A percentile compares a stretch with the other conserved stretches of the same genome.
Conservation (phyloP, 2,113 vertebrate species). For the Barnardius zonarius region DNA sequence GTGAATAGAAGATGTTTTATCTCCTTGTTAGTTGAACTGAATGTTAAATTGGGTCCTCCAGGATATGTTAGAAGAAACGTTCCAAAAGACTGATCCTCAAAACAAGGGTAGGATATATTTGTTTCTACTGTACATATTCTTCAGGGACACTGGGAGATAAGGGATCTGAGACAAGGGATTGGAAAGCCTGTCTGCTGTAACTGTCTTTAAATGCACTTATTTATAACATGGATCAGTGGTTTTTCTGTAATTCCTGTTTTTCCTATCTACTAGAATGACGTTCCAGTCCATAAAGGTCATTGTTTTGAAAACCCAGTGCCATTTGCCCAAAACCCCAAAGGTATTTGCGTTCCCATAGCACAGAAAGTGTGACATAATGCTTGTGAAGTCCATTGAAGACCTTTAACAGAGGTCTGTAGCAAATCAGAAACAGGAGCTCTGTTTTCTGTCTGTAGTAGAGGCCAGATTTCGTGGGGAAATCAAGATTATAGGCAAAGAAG, state of each 20-base stretch:
- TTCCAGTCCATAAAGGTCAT: neutral
- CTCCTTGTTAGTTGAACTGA: neutral
- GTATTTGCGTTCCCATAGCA: neutral
- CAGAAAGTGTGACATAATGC: neutral
- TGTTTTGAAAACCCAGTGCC: conserved; percentile 9
- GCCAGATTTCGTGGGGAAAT: neutral
- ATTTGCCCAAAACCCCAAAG: neutral
- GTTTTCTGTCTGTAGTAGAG: neutral
- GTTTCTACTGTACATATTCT: neutral
- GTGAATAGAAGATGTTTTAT: neutral
- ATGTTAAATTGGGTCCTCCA: neutral
- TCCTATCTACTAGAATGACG: neutral
- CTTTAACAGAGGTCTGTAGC: neutral
- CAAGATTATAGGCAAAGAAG: neutral
- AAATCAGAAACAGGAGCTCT: neutral
- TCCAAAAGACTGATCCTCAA: neutral
- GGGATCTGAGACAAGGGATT: neutral
- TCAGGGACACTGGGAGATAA: neutral
- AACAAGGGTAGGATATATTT: neutral
- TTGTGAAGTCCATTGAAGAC: neutral
- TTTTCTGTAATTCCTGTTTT: neutral
- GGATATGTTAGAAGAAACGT: neutral
- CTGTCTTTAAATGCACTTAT: neutral
- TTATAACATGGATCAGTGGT: neutral
- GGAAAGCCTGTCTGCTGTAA: neutral